These are phyloP conservation scores for Toxotes lorentzi DNA, from an alignment of 2,797 vertebrate species.

Conservation along the genomic window DNA sequence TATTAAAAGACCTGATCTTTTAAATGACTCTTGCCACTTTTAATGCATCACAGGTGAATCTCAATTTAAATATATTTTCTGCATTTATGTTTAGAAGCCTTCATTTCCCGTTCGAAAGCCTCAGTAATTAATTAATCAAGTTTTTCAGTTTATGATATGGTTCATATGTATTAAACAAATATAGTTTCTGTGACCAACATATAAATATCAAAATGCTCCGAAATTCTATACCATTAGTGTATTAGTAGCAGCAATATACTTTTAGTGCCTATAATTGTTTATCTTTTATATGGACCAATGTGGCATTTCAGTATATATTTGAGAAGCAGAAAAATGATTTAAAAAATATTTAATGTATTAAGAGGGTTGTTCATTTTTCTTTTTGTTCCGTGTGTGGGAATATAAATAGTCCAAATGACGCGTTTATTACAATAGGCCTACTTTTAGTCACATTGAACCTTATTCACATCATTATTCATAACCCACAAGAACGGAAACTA, in stretches of 20 bases:
- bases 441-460: constrained; percentile 60
- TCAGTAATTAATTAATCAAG: background rate
- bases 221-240: background rate
- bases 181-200: background rate
- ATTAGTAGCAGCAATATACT: no score
- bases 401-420: background rate
- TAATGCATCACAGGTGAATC: no score
- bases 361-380: background rate
- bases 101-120: background rate
- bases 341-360: background rate
- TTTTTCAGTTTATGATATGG: background rate
- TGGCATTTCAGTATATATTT: background rate
- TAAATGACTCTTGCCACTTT: no score
- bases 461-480: constrained; percentile 70
- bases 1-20: rapidly evolving
- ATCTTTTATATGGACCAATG: background rate
- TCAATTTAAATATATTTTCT: background rate
- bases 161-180: background rate
- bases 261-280: no score
- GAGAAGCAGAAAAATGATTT: background rate
- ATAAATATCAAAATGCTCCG: background rate
- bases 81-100: background rate
- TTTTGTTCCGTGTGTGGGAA: background rate
- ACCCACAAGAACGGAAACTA: constrained; percentile 67
- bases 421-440: constrained; percentile 37